Evolutionary conservation across 2,888 invertebrate species (phyloP), one percentile per base, ranked within the genome.

Genomic region (Holacanthella duospinosa): DNA sequence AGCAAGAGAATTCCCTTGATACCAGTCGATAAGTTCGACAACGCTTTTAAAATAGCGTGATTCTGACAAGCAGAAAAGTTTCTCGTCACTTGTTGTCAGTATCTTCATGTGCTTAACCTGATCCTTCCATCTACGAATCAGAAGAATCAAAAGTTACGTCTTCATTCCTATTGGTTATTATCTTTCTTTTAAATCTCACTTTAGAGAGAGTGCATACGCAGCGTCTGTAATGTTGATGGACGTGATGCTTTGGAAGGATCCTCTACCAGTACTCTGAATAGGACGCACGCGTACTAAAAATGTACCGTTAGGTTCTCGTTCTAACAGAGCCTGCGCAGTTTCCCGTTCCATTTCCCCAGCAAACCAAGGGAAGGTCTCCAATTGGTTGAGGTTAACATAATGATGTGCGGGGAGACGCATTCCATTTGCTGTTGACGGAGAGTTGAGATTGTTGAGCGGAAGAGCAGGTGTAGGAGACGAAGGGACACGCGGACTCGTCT

Each of bases 71-170:
- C 85, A 93, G 79, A 86, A 95, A 70, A 85, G 81, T 70, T 83
- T 82, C 68, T 83, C 82, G 43, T 74, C 74, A 43, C 69, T 69
- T 6, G 71, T 73, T 16, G 72, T 68, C 76, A 88, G 88, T 63
- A 93, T 88, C 76, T 89, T 86, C 88, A 93, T 92, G 77, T 93
- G 93, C 76, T 92, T 92, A 68, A 92, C 89, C 68, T 87, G 84
- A 76, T 90, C 89, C 78, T 93, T 91, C 71, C 89, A 89, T 78
- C 91, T 92, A 76, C 12, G 62, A 68, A 29, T 55, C 26, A 55
- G 26, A 64, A 63, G 29, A 67, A 25, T 6, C 55, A 54, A 57
- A n/a, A n/a, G n/a, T n/a, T n/a, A n/a, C n/a, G n/a, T n/a, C n/a
- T n/a, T n/a, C n/a, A n/a, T n/a, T n/a, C n/a, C n/a, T n/a, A n/a